A percentile compares a stretch with the other conserved stretches of the same genome.
phyloP scores from a whole-genome alignment of 1,140 invertebrate genomes.

The Mamestra configurata region DNA sequence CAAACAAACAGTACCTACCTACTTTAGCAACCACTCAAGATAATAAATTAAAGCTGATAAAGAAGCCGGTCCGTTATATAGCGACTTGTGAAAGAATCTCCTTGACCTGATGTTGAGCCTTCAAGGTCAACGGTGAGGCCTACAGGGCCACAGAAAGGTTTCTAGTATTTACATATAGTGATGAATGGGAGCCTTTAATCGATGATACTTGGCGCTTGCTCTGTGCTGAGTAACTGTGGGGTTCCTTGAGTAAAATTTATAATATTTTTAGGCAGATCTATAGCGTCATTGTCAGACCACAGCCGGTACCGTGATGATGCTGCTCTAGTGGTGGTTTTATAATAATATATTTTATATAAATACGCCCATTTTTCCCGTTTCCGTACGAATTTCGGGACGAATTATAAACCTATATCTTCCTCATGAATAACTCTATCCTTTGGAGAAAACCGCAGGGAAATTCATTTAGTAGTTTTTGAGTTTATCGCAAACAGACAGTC shows the following conservation, averaged over 20 bases:
- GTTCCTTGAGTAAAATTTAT: neutral
- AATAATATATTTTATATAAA: too few species aligned
- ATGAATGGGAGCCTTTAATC: constrained; percentile 28
- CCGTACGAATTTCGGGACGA: too few species aligned
- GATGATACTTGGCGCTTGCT: neutral
- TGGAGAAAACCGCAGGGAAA: too few species aligned
- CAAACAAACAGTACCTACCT: neutral
- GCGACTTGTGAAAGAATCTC: constrained; percentile 5
- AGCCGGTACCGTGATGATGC: too few species aligned
- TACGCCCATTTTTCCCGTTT: too few species aligned
- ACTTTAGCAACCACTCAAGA: neutral
- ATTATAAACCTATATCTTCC: too few species aligned
- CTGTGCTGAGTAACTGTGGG: constrained; percentile 4
- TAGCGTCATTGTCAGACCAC: neutral
- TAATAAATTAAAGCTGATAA: constrained; percentile 32
- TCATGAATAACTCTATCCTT: too few species aligned
- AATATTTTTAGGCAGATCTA: neutral
- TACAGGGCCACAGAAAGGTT: constrained; percentile 14
- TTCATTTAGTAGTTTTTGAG: too few species aligned
- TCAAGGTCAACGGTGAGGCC: constrained; percentile 9
- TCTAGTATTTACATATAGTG: constrained; percentile 39
- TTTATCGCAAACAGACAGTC: too few species aligned
- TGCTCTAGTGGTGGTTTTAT: too few species aligned
- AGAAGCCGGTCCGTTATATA: neutral
- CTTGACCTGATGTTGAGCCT: constrained; percentile 13